Evolutionary conservation across 1,140 invertebrate genomes (phyloP).

Genomic region (Ips typographus): DNA sequence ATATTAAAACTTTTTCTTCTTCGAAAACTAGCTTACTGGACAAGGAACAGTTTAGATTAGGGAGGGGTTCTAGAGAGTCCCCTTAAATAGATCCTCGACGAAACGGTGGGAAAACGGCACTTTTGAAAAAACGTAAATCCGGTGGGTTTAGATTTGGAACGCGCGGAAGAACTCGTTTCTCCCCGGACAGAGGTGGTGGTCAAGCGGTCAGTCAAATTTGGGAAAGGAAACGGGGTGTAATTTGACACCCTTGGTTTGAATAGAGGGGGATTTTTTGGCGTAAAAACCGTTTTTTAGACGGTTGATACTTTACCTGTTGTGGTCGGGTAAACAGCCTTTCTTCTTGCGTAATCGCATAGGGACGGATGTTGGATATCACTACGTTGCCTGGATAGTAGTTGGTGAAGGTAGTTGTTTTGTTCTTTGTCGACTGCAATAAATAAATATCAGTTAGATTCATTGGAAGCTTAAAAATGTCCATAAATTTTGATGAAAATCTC

Average conservation of each 20-base stretch:
- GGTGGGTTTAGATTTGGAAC: constrained; percentile 13
- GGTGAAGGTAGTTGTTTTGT: constrained; percentile 47
- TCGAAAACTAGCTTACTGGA: constrained; percentile 29
- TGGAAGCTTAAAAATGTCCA: not conserved
- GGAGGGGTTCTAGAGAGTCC: not conserved
- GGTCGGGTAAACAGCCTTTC: constrained; percentile 52
- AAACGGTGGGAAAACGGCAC: constrained; percentile 28
- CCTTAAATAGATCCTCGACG: constrained; percentile 20
- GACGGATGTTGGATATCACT: constrained; percentile 46
- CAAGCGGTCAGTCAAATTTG: constrained; percentile 30
- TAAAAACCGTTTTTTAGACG: not conserved
- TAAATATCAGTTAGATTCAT: constrained; percentile 7
- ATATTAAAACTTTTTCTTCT: too few species aligned
- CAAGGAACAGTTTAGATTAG: constrained; percentile 20
- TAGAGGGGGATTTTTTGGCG: constrained; percentile 20
- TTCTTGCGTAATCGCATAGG: constrained; percentile 47
- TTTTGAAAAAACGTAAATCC: constrained; percentile 19
- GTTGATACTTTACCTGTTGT: constrained; percentile 49
- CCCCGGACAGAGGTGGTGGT: constrained; percentile 8
- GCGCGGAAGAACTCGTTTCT: constrained; percentile 19
- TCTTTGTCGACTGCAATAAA: constrained; percentile 49
- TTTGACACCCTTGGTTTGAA: constrained; percentile 16
- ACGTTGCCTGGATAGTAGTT: constrained; percentile 45
- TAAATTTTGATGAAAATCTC: not conserved
- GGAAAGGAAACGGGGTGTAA: constrained; percentile 25